Conservation (phyloP, 2,797 vertebrate genomes). For the Bufotes viridis region DNA sequence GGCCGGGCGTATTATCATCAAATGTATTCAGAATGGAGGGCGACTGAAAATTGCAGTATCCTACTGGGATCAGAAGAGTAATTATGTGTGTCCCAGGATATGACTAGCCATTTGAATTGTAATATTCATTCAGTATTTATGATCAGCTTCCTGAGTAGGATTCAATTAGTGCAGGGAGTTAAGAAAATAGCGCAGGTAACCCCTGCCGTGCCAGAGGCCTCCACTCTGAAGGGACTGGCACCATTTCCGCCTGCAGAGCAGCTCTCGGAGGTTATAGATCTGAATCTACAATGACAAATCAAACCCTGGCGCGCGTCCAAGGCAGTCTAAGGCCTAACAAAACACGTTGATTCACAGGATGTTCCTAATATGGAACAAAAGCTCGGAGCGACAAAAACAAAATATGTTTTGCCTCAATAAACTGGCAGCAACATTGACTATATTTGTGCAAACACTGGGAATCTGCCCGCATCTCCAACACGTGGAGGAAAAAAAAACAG, state of each 20-base stretch:
- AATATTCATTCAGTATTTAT: constrained; percentile 58
- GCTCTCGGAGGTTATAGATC: neutral
- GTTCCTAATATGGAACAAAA: constrained; percentile 36
- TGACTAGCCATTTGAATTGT: constrained; percentile 51
- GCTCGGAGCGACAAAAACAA: constrained; percentile 9
- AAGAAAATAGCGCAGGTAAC: constrained; percentile 38
- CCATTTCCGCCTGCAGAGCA: neutral
- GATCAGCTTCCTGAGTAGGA: constrained; percentile 50
- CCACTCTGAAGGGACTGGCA: neutral
- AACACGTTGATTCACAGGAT: constrained; percentile 33
- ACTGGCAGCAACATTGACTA: constrained; percentile 1
- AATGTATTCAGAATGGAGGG: constrained; percentile 46
- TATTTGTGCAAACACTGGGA: constrained; percentile 19
- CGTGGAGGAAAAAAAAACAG: neutral
- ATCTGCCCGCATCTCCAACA: neutral
- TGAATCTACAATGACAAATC: constrained; percentile 31
- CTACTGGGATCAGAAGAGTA: constrained; percentile 59
- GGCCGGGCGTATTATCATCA: constrained; percentile 40
- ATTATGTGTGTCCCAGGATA: constrained; percentile 57
- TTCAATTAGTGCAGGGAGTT: constrained; percentile 40
- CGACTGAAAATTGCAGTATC: constrained; percentile 57
- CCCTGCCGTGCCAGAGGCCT: neutral
- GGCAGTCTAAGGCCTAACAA: constrained; percentile 13
- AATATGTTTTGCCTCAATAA: constrained; percentile 37
- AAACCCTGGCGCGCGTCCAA: neutral